A percentile compares a stretch with the other conserved stretches of the same genome.
Conservation (phyloP, 2,888 invertebrate species). For the Strigamia maritima region DNA sequence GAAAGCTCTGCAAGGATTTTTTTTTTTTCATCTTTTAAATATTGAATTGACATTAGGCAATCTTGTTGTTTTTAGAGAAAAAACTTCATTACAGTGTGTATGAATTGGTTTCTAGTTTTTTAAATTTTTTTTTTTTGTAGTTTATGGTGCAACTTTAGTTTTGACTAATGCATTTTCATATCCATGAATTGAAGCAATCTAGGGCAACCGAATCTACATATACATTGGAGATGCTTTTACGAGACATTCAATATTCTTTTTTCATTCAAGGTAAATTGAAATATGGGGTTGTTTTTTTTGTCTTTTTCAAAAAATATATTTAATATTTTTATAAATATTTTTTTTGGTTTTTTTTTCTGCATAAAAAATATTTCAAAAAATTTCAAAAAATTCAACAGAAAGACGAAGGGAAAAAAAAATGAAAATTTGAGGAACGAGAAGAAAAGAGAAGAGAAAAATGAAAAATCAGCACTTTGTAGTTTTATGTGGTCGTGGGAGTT, state of each 20-base stretch:
- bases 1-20: no score
- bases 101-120: no score
- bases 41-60: background rate
- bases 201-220: background rate
- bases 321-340: background rate
- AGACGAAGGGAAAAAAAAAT: background rate
- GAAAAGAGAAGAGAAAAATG: background rate
- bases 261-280: background rate
- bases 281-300: background rate
- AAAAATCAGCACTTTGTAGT: conserved; percentile 34
- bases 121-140: background rate
- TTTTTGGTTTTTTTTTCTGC: background rate
- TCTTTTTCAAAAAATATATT: background rate
- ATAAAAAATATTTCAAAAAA: background rate
- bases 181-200: background rate
- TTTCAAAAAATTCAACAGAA: background rate
- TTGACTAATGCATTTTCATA: conserved; percentile 8
- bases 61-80: background rate
- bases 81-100: no score
- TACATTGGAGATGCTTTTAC: conserved; percentile 22
- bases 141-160: background rate
- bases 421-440: background rate
- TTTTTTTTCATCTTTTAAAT: no score
- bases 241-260: conserved; percentile 5
- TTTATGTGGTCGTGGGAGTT: conserved; percentile 19